Base-by-base conservation (phyloP, 1,140 invertebrate genomes). In the Mactra quadrangularis region DNA sequence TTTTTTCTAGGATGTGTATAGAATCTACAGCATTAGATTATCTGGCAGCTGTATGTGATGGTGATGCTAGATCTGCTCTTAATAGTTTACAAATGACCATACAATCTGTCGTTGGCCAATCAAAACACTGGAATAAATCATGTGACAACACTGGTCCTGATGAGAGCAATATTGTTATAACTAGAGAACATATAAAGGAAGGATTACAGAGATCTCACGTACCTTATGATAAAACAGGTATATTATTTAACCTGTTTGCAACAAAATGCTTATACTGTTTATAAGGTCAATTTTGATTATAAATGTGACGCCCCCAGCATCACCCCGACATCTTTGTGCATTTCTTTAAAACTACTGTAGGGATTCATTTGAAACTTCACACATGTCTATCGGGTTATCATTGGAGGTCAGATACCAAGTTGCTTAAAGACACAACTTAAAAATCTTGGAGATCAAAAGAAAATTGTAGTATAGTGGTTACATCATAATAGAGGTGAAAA, bases 41-140 rank as follows among this genome's bases (percentile, higher is more conserved):
- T 94, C 90, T 97, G 38, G 95, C 96, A 19, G 95, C 95, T 89
- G 95, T 96, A 53, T 95, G 95, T 89, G 96, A 97, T 93, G 97
- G 97, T 13, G 97, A 97, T 94, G 96, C 96, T 1, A 93, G 96
- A 83, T 95, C 95, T 90, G 96, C 96, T 38, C 93, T 97, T 27
- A 96, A 95, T 84, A 96, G 96, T 78, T 92, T 97, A 13, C 96
- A 97, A 92, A 93, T 96, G 83, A 95, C 96, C 2, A 86, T 96
- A 6, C 93, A 95, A 77, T 94, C 95, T 41, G 93, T 94, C 62
- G 13, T 68, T n/a, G 70, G 64, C 38, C 57, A 64, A 64, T 77
- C 57, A 59, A 3, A 47, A 41, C 19, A 52, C 11, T 17, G 19
- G 27, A 41, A 57, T 41, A 59, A 45, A 47, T 9, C 22, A 19